phyloP scores from a whole-genome alignment of 1,140 invertebrate species.

The Papilio machaon region DNA sequence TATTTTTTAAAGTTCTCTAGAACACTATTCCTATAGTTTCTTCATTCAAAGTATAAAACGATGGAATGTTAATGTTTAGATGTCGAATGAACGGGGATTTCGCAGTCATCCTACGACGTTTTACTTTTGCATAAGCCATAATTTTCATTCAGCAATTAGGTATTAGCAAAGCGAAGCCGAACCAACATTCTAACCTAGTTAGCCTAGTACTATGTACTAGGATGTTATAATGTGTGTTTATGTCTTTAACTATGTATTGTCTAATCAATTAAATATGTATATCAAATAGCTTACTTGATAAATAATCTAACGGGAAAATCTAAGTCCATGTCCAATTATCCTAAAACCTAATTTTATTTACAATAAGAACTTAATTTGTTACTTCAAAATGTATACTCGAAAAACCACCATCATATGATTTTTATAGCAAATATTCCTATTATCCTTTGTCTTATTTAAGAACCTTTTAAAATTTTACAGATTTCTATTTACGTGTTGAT shows the following conservation, averaged over 20 bases:
- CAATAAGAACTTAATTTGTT: neutral
- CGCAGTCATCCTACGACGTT: conserved; percentile 33
- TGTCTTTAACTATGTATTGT: too few species aligned
- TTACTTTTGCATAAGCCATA: conserved; percentile 36
- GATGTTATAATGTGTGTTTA: neutral
- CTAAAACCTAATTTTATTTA: neutral
- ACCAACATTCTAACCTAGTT: conserved; percentile 4
- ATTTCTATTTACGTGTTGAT: too few species aligned
- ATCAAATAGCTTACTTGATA: too few species aligned
- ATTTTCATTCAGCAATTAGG: conserved; percentile 35
- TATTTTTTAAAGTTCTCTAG: too few species aligned
- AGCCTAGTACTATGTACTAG: neutral
- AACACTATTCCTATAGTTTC: neutral
- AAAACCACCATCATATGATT: too few species aligned
- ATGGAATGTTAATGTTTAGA: conserved; percentile 7
- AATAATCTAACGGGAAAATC: too few species aligned
- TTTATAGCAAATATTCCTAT: too few species aligned
- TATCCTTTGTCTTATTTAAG: too few species aligned
- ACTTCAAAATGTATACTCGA: neutral
- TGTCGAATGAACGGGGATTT: conserved; percentile 24
- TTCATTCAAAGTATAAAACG: neutral
- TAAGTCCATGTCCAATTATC: neutral
- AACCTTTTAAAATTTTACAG: too few species aligned
- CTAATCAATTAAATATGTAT: too few species aligned
- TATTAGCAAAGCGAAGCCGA: conserved; percentile 32